Percentiles rank a stretch among this genome's conserved stretches.
Evolutionary conservation across 2,888 invertebrate species (phyloP).

Genomic region (Aporophyla nigra): DNA sequence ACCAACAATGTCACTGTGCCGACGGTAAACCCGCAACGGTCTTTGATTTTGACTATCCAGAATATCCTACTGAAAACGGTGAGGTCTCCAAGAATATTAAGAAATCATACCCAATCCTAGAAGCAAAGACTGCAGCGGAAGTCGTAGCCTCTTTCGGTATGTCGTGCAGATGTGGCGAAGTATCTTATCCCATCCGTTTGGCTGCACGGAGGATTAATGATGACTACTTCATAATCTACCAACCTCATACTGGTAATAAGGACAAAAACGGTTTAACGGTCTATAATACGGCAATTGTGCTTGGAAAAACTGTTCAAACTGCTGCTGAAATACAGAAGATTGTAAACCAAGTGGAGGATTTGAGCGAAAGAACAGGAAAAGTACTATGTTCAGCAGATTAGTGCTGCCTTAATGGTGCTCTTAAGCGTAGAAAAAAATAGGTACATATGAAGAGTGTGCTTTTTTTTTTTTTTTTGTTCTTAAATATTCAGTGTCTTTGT

Average conservation of each 20-base stretch:
- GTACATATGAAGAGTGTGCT: not conserved
- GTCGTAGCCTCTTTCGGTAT: not conserved
- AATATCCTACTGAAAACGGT: not conserved
- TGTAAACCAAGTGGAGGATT: not conserved
- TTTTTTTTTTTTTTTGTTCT: not conserved
- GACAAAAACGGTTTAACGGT: not conserved
- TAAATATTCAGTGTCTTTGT: not conserved
- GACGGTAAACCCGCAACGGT: constrained; percentile 2
- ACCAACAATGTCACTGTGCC: not conserved
- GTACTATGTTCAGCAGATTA: constrained; percentile 1
- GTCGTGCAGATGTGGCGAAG: not conserved
- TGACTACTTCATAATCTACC: constrained; percentile 11
- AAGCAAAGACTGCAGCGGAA: constrained; percentile 1
- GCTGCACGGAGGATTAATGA: constrained; percentile 12
- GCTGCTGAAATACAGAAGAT: constrained; percentile 15
- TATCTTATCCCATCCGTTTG: not conserved
- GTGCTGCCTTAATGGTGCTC: not conserved
- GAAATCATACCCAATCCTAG: not conserved
- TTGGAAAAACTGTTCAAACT: constrained; percentile 12
- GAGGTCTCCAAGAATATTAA: not conserved
- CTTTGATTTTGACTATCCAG: constrained; percentile 2
- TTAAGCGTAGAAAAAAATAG: not conserved
- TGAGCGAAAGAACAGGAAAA: not conserved
- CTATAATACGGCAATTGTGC: not conserved
- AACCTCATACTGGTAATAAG: not conserved